phyloP scores from a whole-genome alignment of 1,140 invertebrate genomes.

The Araneus ventricosus region DNA sequence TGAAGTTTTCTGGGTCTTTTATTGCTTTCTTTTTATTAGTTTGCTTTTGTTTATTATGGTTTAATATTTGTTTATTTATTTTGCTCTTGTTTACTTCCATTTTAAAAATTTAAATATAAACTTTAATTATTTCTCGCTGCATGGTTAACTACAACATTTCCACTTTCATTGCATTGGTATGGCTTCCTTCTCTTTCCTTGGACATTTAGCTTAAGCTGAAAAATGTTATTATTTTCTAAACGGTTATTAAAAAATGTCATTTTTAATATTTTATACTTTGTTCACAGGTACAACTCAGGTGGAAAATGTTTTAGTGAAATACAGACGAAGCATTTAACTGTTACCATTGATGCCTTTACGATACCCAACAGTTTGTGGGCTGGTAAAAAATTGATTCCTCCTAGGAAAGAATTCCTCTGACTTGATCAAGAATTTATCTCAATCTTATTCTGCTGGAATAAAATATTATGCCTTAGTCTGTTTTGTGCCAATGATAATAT shows the following conservation, averaged over 20 bases:
- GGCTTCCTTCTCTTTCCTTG: no score
- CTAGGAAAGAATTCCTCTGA: slow-evolving; percentile 72
- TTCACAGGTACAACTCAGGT: slow-evolving; percentile 98
- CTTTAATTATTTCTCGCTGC: no score
- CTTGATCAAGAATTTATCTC: background rate
- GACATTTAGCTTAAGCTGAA: no score
- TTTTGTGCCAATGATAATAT: slow-evolving; percentile 67
- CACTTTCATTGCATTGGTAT: no score
- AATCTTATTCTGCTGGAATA: background rate
- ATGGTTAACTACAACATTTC: no score
- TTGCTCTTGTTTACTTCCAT: no score
- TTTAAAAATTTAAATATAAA: no score
- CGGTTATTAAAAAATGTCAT: background rate
- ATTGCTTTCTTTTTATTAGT: no score
- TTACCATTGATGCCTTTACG: slow-evolving; percentile 99
- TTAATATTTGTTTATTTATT: no score
- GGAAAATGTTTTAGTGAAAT: slow-evolving; percentile 98
- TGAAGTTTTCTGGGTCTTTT: no score
- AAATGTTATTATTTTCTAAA: background rate
- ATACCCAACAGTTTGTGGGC: slow-evolving; percentile 99
- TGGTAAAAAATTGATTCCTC: slow-evolving; percentile 86
- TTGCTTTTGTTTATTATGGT: no score
- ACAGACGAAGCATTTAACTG: slow-evolving; percentile 98
- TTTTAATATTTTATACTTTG: background rate
- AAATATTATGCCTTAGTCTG: slow-evolving; percentile 68